Base-by-base conservation (phyloP, 2,888 invertebrate genomes). In the Pseudococcus viburni region DNA sequence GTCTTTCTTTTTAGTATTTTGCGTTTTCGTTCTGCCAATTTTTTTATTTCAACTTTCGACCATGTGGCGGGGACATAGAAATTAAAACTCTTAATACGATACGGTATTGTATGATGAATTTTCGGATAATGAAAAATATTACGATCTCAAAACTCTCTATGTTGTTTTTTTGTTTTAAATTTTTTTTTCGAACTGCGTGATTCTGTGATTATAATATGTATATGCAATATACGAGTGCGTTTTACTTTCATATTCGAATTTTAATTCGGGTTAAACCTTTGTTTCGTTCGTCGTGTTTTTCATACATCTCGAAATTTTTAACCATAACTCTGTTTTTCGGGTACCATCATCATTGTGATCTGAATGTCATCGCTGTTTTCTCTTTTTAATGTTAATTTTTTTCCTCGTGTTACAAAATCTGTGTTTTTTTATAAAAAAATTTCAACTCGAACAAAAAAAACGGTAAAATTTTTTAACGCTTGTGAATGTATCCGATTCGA, bases 261-360 rank as follows among this genome's bases (percentile, higher is more conserved):
- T 73, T 0, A 73, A 73, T 33, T 73, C 73, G 73, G 17, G 22
- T 22, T 59, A 19, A 59, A 17, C 1, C 42, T 64, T 64, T 59
- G 59, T 59, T 22, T 64, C 12, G 64, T 64, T 64, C 22, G 64
- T 59, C 19, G n/a, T 33, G 26, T 80, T 83, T 83, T 83, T 83
- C 80, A 83, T 77, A 46, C 46, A 83, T 46, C 46, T 83, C 19
- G 33, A 46, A 42, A 26, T 46, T 46, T 3, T 77, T 77, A 8
- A 77, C 33, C 3, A 39, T 77, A 73, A 22, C 3, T 73, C 26
- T 15, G 3, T 73, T 9, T 46, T 46, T 42, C 46, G 39, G 80
- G 80, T 46, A 83, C 46, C 46, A 83, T 83, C 80, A 46, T 83
- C 80, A 46, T 83, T 83, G 80, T 83, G 80, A 83, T 83, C 80